Conservation (phyloP, 2,113 vertebrate species). For the Ciconia boyciana region DNA sequence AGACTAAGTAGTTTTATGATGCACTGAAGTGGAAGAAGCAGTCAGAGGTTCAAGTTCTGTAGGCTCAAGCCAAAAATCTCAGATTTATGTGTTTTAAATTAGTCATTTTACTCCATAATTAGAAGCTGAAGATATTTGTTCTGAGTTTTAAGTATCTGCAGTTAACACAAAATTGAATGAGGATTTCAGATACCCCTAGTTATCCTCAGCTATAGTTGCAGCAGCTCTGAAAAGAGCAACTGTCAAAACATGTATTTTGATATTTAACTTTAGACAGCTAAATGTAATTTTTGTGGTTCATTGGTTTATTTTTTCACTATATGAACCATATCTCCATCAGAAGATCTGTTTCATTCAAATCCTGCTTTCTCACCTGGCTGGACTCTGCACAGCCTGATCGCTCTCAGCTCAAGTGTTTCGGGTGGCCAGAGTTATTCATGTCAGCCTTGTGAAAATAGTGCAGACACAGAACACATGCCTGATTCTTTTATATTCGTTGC, state of each 20-base stretch:
- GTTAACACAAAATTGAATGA: background rate
- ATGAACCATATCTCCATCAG: background rate
- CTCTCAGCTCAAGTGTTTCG: background rate
- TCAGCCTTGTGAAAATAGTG: background rate
- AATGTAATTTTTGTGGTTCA: background rate
- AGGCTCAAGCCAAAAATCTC: background rate
- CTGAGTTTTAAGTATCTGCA: background rate
- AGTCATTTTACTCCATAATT: background rate
- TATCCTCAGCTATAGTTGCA: background rate
- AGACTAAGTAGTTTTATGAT: background rate
- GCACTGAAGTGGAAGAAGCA: background rate
- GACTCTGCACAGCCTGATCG: background rate
- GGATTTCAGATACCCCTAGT: background rate
- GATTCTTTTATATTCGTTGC: background rate
- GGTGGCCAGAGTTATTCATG: background rate
- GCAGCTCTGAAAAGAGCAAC: background rate
- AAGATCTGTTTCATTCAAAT: background rate
- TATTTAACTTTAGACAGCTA: background rate
- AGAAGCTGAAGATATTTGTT: background rate
- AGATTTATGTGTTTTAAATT: background rate
- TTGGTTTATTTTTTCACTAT: background rate
- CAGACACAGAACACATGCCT: background rate
- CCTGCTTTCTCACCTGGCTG: background rate
- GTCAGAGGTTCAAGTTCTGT: background rate
- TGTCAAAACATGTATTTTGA: background rate